Conservation (phyloP, 2,888 invertebrate species). For the Plutella xylostella region DNA sequence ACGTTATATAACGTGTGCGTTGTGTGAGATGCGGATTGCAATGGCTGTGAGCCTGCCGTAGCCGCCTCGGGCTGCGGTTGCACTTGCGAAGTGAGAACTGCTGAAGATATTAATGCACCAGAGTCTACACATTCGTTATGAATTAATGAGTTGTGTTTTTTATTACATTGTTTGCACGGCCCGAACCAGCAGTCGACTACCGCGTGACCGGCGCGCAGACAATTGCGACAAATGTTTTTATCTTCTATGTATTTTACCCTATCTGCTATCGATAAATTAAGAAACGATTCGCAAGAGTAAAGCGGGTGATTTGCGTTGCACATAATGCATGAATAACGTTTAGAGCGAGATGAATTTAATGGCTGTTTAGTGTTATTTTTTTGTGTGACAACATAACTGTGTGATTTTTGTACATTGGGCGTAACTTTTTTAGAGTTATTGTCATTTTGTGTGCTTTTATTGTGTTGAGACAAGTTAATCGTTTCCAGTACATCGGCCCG, state of each 20-base stretch:
- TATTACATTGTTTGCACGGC: slow-evolving; percentile 7
- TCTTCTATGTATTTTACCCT: slow-evolving; percentile 3
- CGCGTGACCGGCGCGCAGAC: slow-evolving; percentile 8
- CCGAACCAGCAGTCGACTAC: slow-evolving; percentile 5
- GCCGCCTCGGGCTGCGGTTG: background rate
- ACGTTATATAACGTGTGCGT: background rate
- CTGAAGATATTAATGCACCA: background rate
- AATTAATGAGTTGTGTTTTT: slow-evolving; percentile 9
- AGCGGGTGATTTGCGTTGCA: slow-evolving; percentile 7
- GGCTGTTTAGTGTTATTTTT: background rate
- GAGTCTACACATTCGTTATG: background rate
- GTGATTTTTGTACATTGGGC: background rate
- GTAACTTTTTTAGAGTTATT: background rate
- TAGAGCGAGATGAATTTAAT: background rate
- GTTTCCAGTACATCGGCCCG: slow-evolving; percentile 12
- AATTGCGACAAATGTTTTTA: slow-evolving; percentile 7
- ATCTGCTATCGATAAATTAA: slow-evolving; percentile 2
- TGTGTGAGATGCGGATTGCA: background rate
- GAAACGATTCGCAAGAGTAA: slow-evolving; percentile 7
- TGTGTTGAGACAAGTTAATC: background rate
- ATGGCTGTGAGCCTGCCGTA: background rate
- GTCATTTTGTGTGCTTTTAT: background rate
- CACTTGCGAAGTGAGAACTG: background rate
- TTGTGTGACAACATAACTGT: slow-evolving; percentile 1
- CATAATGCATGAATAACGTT: background rate